Percentiles rank a stretch among this genome's conserved stretches.
Conservation (phyloP, 1,140 invertebrate genomes). For the Chelonus insularis region DNA sequence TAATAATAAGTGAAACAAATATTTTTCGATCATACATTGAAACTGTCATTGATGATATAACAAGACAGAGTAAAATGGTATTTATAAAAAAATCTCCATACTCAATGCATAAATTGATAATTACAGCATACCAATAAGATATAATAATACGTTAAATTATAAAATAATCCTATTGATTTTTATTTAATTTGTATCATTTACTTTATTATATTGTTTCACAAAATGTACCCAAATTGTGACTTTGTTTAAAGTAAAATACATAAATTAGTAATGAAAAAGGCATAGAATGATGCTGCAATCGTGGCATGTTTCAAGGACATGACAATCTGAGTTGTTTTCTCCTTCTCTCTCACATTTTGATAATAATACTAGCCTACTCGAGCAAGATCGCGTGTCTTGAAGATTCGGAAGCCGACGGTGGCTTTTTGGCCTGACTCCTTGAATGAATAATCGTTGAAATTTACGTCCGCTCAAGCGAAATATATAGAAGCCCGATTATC, state of each 20-base stretch:
- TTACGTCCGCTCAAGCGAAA: slow-evolving; percentile 39
- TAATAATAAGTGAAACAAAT: no score
- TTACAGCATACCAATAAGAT: no score
- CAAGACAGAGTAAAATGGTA: no score
- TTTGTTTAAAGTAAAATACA: slow-evolving; percentile 16
- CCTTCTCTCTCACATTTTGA: slow-evolving; percentile 17
- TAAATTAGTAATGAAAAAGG: slow-evolving; percentile 18
- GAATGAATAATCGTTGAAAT: slow-evolving; percentile 49
- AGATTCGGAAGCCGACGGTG: slow-evolving; percentile 47
- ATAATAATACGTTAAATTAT: no score
- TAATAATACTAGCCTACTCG: slow-evolving; percentile 33
- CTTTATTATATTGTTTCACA: no score
- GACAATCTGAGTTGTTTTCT: neutral
- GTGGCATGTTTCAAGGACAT: slow-evolving; percentile 34
- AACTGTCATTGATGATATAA: no score
- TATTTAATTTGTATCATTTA: no score
- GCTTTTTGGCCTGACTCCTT: slow-evolving; percentile 20
- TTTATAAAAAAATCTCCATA: no score
- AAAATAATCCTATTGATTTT: no score
- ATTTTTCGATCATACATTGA: no score
- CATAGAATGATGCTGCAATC: slow-evolving; percentile 23
- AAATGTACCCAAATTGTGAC: no score
- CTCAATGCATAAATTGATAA: no score
- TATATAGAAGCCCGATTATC: slow-evolving; percentile 19
- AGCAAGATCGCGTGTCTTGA: slow-evolving; percentile 51